Base-by-base conservation (phyloP, 2,113 vertebrate genomes). In the Laticauda laticaudata region DNA sequence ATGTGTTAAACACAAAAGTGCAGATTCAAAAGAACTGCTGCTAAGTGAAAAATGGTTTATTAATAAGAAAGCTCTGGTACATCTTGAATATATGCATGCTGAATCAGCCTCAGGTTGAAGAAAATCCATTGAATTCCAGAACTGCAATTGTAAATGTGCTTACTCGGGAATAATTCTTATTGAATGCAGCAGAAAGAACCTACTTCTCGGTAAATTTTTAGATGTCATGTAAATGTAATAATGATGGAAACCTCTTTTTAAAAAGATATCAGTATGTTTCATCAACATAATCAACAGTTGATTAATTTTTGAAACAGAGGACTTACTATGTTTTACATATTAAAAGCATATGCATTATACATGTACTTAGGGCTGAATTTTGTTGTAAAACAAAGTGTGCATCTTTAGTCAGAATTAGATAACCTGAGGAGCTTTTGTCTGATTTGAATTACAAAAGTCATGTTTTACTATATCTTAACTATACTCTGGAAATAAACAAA, bases 371-470 rank as follows among this genome's bases (percentile, higher is more conserved):
- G 14, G 3, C 29, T 45, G 20, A 54, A 93, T 93, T 86, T 93
- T 57, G 61, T 90, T 29, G 21, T 87, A 87, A 87, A 85, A 90
- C 86, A 34, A 56, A 43, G n/a, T 29, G 43, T 75, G 61, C 51
- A 90, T 69, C 91, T 95, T 75, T 92, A 92, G 87, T 55, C 29
- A n/a, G 29, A 88, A 94, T 94, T 43, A n/a, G 21, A 64, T 57
- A 90, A 2, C 91, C 51, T 57, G 39, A 92, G 91, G 92, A 88
- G 89, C 86, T 96, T 95, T 93, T 43, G 9, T 2, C 93, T 93
- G 91, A 91, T 94, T 54, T 57, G 57, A 21, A 39, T 90, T 91
- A 57, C 90, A 88, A 90, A 94, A 94, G 56, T 48, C 88, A 92
- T 45, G 3, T 94, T 95, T 88, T 23, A 43, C 53, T 91, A 0